phyloP scores from a whole-genome alignment of 1,140 invertebrate species.

The Bombus impatiens region DNA sequence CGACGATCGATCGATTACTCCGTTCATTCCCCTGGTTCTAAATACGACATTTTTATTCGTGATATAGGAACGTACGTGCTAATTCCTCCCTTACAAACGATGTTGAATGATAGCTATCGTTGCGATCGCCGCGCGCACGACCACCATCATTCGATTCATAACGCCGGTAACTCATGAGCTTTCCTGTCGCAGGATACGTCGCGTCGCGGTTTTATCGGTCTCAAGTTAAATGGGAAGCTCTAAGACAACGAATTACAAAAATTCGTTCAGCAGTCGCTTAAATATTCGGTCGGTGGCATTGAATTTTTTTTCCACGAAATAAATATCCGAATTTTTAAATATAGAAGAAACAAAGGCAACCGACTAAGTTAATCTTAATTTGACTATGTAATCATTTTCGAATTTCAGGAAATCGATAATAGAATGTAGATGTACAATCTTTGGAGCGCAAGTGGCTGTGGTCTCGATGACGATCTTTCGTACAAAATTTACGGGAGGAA shows the following conservation, averaged over 20 bases:
- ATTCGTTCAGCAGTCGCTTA: slow-evolving; percentile 27
- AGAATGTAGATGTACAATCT: slow-evolving; percentile 6
- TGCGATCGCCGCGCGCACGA: not conserved
- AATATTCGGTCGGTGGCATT: slow-evolving; percentile 23
- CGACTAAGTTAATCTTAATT: not conserved
- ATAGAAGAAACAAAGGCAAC: slow-evolving; percentile 32
- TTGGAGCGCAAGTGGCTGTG: slow-evolving; percentile 13
- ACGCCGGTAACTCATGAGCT: slow-evolving; percentile 18
- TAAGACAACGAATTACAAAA: slow-evolving; percentile 46
- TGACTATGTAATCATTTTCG: not conserved
- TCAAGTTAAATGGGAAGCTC: slow-evolving; percentile 53
- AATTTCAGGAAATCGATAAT: not conserved
- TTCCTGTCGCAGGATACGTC: not conserved
- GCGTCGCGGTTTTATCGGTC: slow-evolving; percentile 8
- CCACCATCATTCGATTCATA: slow-evolving; percentile 23
- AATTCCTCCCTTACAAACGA: slow-evolving; percentile 10
- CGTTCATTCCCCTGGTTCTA: not conserved
- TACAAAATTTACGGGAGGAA: slow-evolving; percentile 39
- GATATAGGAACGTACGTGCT: slow-evolving; percentile 35
- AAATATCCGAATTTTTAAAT: slow-evolving; percentile 51
- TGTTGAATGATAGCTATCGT: slow-evolving; percentile 15
- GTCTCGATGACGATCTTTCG: not conserved
- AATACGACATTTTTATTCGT: slow-evolving; percentile 8
- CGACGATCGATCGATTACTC: slow-evolving; percentile 1
- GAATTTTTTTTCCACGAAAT: slow-evolving; percentile 31